A percentile compares a stretch with the other conserved stretches of the same genome.
Evolutionary conservation across 2,888 invertebrate species (phyloP).

Genomic region (Limulus polyphemus): DNA sequence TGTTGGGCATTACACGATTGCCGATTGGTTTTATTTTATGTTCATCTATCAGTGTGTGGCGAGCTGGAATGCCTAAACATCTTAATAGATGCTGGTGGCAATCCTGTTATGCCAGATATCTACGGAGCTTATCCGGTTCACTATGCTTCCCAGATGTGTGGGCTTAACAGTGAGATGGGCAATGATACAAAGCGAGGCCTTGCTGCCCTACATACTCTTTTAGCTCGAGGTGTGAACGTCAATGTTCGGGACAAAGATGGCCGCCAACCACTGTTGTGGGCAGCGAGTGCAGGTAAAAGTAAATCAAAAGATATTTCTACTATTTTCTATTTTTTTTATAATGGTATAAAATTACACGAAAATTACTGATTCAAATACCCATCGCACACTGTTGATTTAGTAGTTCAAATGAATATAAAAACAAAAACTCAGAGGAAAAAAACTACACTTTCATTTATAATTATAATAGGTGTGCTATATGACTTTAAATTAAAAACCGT

Average conservation of each 20-base stretch:
- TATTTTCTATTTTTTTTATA: no score
- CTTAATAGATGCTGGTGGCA: constrained; percentile 67
- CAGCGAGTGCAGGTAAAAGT: constrained; percentile 69
- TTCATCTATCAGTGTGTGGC: constrained; percentile 59
- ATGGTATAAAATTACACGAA: no score
- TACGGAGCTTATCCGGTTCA: constrained; percentile 92
- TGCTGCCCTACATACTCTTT: constrained; percentile 62
- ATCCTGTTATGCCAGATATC: constrained; percentile 75
- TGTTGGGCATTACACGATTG: no score
- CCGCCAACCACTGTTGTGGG: constrained; percentile 89
- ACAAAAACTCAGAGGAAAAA: no score
- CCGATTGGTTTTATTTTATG: no score
- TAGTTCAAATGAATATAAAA: no score
- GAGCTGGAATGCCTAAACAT: constrained; percentile 77
- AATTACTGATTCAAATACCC: no score
- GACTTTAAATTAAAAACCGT: no score
- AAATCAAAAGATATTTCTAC: no score
- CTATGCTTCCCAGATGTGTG: constrained; percentile 95
- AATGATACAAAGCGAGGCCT: constrained; percentile 49
- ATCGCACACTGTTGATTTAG: no score
- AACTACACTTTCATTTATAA: no score
- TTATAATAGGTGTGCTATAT: no score
- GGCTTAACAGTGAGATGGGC: constrained; percentile 56
- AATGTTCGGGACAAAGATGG: constrained; percentile 83
- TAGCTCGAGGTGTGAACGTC: constrained; percentile 63